Evolutionary conservation across 2,113 vertebrate species (phyloP).

Genomic region (Lucifuga dentata): DNA sequence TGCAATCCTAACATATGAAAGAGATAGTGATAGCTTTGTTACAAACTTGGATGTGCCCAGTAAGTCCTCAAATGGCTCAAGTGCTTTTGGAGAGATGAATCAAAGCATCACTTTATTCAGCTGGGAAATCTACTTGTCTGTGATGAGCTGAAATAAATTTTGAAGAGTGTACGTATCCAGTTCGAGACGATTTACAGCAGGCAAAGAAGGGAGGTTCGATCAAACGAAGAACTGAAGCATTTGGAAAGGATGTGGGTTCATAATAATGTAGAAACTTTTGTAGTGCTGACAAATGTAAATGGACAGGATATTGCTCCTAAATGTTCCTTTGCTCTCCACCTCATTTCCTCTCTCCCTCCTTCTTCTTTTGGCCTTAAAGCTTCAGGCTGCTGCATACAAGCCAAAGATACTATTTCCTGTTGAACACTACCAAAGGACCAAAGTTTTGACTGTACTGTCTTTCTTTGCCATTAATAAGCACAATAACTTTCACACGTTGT

Average conservation of each 20-base stretch:
- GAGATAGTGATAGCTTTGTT: background rate
- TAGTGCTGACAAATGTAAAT: conserved; percentile 65
- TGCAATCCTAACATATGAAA: conserved; percentile 14
- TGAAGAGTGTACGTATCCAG: conserved; percentile 43
- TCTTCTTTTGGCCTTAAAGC: conserved; percentile 27
- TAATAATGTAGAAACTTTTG: conserved; percentile 53
- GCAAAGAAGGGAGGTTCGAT: conserved; percentile 48
- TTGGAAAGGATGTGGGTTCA: conserved; percentile 38
- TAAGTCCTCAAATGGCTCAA: conserved; percentile 24
- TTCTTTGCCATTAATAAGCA: conserved; percentile 17
- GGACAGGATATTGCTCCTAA: conserved; percentile 57
- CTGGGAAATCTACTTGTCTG: conserved; percentile 25
- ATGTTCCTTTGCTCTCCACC: conserved; percentile 22
- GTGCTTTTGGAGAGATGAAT: conserved; percentile 29
- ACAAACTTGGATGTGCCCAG: conserved; percentile 6
- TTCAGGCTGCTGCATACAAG: conserved; percentile 46
- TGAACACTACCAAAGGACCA: conserved; percentile 42
- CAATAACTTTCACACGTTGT: conserved; percentile 16
- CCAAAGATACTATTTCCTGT: conserved; percentile 47
- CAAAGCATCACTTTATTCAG: conserved; percentile 30
- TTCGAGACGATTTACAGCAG: conserved; percentile 31
- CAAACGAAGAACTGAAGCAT: conserved; percentile 60
- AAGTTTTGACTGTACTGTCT: conserved; percentile 15
- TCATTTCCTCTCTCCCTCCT: conserved; percentile 2
- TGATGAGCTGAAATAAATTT: conserved; percentile 36